Percentiles rank a stretch among this genome's conserved stretches.
phyloP scores from a whole-genome alignment of 23 tunicate species.

The Ascidia mentula region DNA sequence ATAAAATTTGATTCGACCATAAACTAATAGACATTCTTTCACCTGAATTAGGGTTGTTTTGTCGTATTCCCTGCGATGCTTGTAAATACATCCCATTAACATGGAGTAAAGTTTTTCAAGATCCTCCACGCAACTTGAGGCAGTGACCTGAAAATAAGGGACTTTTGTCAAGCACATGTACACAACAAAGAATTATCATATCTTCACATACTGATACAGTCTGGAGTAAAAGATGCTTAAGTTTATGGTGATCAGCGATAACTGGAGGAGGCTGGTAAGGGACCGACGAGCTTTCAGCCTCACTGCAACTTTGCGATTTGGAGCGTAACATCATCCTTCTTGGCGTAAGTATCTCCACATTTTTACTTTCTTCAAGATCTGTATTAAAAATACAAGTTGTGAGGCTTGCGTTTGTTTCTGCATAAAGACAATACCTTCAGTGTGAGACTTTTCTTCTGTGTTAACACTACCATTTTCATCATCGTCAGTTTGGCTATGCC shows the following conservation, averaged over 20 bases:
- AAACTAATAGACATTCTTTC: too few relatives aligned
- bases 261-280: constrained; percentile 71
- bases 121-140: constrained; percentile 13
- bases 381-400: too few relatives aligned
- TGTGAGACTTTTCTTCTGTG: neutral
- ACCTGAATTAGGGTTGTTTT: constrained; percentile 52
- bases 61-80: constrained; percentile 43
- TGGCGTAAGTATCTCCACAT: neutral
- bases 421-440: neutral
- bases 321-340: constrained; percentile 30
- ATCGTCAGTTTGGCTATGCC: neutral
- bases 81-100: constrained; percentile 33
- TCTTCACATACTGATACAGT: constrained; percentile 35
- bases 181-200: too few relatives aligned
- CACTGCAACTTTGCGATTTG: neutral
- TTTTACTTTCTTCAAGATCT: too few relatives aligned
- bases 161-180: neutral
- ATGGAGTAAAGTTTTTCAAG: constrained; percentile 52
- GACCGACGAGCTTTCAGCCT: neutral
- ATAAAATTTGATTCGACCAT: too few relatives aligned
- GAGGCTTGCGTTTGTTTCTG: too few relatives aligned
- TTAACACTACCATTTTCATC: neutral
- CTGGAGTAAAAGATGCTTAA: constrained; percentile 20
- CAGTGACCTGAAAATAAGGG: constrained; percentile 32
- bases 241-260: constrained; percentile 40